Conservation (phyloP, 2,888 invertebrate species). For the Megaustenia siamemsis region DNA sequence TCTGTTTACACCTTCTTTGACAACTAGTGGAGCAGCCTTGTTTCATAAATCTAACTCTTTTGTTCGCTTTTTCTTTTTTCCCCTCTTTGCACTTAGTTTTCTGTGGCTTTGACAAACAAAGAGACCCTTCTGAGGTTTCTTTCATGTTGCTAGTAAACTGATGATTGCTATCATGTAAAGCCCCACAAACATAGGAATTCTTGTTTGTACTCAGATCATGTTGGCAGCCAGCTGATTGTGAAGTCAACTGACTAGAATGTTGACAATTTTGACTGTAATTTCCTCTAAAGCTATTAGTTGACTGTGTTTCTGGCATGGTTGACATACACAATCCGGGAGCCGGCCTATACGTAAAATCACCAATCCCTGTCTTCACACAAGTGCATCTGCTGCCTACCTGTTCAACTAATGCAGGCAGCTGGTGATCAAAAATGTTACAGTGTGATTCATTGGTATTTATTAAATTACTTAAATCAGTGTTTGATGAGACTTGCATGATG, state of each 20-base stretch:
- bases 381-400: not conserved
- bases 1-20: slow-evolving; percentile 28
- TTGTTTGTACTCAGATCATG: too few species aligned
- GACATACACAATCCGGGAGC: not conserved
- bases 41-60: slow-evolving; percentile 26
- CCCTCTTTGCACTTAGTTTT: not conserved
- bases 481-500: slow-evolving; percentile 4
- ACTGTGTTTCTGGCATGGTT: not conserved
- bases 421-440: not conserved
- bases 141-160: not conserved
- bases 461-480: not conserved
- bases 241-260: too few species aligned
- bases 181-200: too few species aligned
- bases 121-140: not conserved
- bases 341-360: not conserved
- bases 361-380: not conserved
- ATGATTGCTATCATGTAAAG: too few species aligned
- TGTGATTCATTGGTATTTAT: not conserved
- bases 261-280: too few species aligned
- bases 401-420: not conserved
- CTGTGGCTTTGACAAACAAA: not conserved
- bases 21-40: slow-evolving; percentile 19
- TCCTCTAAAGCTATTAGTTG: too few species aligned
- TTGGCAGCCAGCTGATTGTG: too few species aligned
- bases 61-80: not conserved